These are phyloP conservation scores for Siphamia tubifer DNA, from an alignment of 2,113 vertebrate genomes.

Conservation along the genomic window DNA sequence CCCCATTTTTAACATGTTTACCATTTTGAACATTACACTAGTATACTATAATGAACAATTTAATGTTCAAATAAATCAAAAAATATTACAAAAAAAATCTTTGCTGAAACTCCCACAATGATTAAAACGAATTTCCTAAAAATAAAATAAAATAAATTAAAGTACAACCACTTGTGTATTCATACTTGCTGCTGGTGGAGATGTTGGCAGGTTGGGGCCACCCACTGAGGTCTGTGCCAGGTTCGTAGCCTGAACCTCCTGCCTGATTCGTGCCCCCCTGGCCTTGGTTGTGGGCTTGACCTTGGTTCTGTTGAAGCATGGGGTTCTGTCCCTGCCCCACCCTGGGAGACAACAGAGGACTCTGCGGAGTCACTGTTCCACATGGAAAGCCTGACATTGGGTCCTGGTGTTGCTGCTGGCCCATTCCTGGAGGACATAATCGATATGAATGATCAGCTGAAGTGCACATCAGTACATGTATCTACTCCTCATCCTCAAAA, in stretches of 20 bases:
- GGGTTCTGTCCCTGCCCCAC: slow-evolving; percentile 90
- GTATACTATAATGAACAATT: too few species aligned
- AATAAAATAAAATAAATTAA: background rate
- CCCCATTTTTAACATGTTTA: background rate
- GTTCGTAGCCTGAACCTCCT: slow-evolving; percentile 83
- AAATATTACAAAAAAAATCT: too few species aligned
- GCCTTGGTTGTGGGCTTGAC: slow-evolving; percentile 77
- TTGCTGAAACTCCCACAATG: too few species aligned
- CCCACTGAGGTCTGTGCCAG: slow-evolving; percentile 86
- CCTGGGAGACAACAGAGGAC: slow-evolving; percentile 92
- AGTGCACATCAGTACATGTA: too few species aligned
- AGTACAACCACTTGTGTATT: rapidly evolving
- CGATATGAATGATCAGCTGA: background rate
- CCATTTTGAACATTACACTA: background rate
- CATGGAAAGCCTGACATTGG: slow-evolving; percentile 84
- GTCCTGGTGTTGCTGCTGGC: slow-evolving; percentile 86
- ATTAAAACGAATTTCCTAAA: background rate
- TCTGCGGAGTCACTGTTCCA: slow-evolving; percentile 89
- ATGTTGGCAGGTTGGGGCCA: slow-evolving; percentile 83
- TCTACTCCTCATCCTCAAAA: too few species aligned
- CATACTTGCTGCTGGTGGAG: slow-evolving; percentile 86
- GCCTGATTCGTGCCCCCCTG: slow-evolving; percentile 49
- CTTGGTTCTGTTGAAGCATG: slow-evolving; percentile 87
- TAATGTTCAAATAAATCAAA: too few species aligned
- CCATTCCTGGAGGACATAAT: slow-evolving; percentile 80